Evolutionary conservation across 2,113 vertebrate species (phyloP).

Genomic region (Hyaena hyaena): DNA sequence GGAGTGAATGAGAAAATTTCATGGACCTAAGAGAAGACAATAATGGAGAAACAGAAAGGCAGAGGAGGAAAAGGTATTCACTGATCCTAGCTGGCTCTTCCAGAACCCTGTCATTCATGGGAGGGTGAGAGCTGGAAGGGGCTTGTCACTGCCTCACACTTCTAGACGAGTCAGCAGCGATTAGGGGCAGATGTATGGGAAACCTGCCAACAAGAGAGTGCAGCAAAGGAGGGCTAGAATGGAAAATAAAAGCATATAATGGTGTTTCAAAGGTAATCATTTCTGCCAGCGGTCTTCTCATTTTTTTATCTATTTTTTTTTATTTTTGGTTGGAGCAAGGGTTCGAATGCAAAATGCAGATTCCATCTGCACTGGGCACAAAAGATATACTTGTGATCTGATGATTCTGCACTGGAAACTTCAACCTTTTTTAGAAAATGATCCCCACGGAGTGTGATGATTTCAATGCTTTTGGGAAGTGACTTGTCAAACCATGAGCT

Average conservation of each 20-base stretch:
- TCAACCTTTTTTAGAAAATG: slow-evolving; percentile 28
- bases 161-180: slow-evolving; percentile 57
- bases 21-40: background rate
- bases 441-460: slow-evolving; percentile 61
- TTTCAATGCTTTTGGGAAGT: slow-evolving; percentile 70
- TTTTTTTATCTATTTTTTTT: background rate
- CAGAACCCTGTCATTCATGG: background rate
- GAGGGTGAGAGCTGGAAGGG: background rate
- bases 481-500: slow-evolving; percentile 64
- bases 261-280: background rate
- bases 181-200: slow-evolving; percentile 78
- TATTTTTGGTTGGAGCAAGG: background rate
- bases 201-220: background rate
- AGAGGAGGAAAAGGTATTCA: background rate
- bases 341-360: background rate
- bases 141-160: background rate
- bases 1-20: background rate
- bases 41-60: background rate
- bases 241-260: slow-evolving; percentile 42
- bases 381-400: background rate
- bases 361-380: background rate
- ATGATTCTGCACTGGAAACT: background rate
- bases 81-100: background rate
- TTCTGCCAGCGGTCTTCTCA: background rate
- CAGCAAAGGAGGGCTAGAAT: slow-evolving; percentile 49